Percentiles rank a stretch among this genome's conserved stretches.
Conservation (phyloP, 2,797 vertebrate species). For the Eremophila alpestris region DNA sequence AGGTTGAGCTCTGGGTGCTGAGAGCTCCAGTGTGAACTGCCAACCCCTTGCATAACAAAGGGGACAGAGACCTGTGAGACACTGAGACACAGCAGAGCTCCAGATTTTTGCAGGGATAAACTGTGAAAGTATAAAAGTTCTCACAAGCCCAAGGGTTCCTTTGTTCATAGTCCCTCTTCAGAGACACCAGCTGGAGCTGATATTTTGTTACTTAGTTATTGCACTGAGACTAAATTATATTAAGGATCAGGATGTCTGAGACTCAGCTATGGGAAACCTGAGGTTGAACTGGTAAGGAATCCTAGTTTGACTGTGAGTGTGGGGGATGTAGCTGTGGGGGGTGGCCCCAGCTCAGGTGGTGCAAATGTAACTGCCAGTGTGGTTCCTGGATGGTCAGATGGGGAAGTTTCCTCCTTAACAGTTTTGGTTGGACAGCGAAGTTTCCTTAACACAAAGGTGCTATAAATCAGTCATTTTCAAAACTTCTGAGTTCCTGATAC, state of each 20-base stretch:
- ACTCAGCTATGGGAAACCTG: not conserved
- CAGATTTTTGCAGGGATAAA: not conserved
- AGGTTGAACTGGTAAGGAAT: not conserved
- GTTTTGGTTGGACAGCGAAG: not conserved
- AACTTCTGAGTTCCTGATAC: not conserved
- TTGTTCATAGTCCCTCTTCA: not conserved
- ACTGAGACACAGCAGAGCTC: not conserved
- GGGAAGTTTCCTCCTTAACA: not conserved
- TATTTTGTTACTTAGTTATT: not conserved
- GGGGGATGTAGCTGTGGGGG: not conserved
- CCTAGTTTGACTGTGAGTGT: not conserved
- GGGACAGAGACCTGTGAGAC: not conserved
- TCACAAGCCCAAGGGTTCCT: not conserved
- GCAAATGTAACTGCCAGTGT: not conserved
- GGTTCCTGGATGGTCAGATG: not conserved
- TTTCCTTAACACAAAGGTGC: not conserved
- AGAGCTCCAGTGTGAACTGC: not conserved
- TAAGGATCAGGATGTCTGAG: not conserved
- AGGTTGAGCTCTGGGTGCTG: not conserved
- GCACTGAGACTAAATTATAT: not conserved
- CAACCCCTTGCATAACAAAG: not conserved
- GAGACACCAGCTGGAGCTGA: not conserved
- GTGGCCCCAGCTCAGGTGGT: not conserved
- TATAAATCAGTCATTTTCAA: not conserved
- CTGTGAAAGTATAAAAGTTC: not conserved